Base-by-base conservation (phyloP, 1,140 invertebrate species). In the Galleria mellonella region DNA sequence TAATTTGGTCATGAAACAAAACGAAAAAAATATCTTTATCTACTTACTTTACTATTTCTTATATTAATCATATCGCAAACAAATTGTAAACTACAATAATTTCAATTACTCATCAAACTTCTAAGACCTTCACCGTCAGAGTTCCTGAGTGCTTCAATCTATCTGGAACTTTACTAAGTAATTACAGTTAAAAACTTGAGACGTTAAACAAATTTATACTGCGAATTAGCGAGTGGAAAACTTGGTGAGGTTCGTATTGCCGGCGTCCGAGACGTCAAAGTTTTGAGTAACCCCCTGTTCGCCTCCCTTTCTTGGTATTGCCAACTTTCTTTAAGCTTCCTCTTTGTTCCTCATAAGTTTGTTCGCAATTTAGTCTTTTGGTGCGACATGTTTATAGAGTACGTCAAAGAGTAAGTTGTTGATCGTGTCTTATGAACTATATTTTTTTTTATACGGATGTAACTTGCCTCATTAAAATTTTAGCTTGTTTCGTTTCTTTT, bases 171-270 rank as follows among this genome's bases (percentile, higher is more conserved):
- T 76, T 59, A 49, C 66, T 72, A 65, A 68, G 74, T 84, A 84
- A 84, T 84, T 76, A 82, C 72, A 73, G 77, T 81, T 82, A 78
- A 82, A 82, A 84, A 82, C 76, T 84, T 82, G 68, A 69, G 71
- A 76, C 81, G 76, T 84, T 79, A 82, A 84, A 82, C 74, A 83
- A 84, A 84, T 83, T 84, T 84, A 84, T 84, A 79, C 75, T 79
- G 57, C 56, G 71, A 81, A 83, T 84, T 83, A 82, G 76, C 64
- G 70, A 79, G 71, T 65, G 66, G 46, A 52, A 62, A 69, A 70
- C 50, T 69, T 65, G 17, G 17, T 23, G 41, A 70, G 67, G 54
- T 71, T 71, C 54, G 72, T 66, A 66, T 61, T 56, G 56, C 66
- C 46, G 60, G 47, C 64, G 68, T 77, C 68, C 66, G 52, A 66